Conservation (phyloP, 35 echinoderm and acorn worm species). For the Heliocidaris erythrogramma region DNA sequence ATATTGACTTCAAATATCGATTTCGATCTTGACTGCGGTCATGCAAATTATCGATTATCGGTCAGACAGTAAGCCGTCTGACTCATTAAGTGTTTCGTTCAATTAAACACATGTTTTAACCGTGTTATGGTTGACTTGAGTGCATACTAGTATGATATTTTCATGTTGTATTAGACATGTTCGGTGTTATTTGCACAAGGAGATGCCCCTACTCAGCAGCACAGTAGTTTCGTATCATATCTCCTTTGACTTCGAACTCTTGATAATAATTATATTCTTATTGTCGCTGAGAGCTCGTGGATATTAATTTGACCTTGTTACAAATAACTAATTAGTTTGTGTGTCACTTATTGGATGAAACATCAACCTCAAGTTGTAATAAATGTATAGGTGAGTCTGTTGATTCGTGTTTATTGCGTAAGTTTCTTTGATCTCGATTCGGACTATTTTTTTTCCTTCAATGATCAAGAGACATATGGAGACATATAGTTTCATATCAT, state of each 20-base stretch:
- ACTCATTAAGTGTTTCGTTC: not conserved
- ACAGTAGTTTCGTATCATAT: not conserved
- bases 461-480: not conserved
- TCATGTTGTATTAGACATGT: too few species aligned
- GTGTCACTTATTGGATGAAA: too few species aligned
- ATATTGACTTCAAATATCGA: not conserved
- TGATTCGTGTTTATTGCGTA: too few species aligned
- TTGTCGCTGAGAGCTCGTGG: not conserved
- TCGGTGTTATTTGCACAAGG: not conserved
- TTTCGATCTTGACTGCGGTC: not conserved
- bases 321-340: too few species aligned
- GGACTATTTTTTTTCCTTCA: too few species aligned
- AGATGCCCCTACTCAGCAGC: not conserved
- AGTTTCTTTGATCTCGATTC: too few species aligned
- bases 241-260: not conserved
- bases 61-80: not conserved
- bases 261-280: not conserved
- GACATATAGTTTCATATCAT: not conserved
- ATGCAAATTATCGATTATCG: not conserved
- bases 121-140: not conserved
- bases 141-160: too few species aligned
- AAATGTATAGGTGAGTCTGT: too few species aligned
- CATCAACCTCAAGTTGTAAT: too few species aligned
- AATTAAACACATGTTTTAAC: not conserved
- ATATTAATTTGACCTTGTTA: too few species aligned